Conservation (phyloP, 2,113 vertebrate species). For the Misgurnus anguillicaudatus region DNA sequence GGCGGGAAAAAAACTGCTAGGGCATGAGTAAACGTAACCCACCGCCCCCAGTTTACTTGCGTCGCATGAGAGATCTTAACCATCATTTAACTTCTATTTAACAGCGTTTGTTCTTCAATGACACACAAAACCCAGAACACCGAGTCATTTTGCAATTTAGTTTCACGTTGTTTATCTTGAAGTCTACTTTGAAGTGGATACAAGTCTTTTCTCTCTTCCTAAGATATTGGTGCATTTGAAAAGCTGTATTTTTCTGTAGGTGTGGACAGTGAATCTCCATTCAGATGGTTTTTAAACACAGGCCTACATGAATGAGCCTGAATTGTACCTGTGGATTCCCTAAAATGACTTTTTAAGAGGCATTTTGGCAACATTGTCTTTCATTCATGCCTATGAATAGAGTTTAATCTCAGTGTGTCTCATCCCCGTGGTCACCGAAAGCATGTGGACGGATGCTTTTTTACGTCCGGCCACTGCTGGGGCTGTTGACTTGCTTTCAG, state of each 20-base stretch:
- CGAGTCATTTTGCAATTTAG: too few relatives aligned
- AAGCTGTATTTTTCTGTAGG: slow-evolving; percentile 9
- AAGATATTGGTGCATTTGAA: not conserved
- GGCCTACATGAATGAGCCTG: slow-evolving; percentile 40
- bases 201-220: not conserved
- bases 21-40: slow-evolving; percentile 18
- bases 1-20: slow-evolving; percentile 40
- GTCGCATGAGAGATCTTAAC: not conserved
- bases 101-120: too few relatives aligned
- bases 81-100: too few relatives aligned
- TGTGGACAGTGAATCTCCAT: not conserved
- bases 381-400: slow-evolving; percentile 78
- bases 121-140: too few relatives aligned
- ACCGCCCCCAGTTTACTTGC: not conserved
- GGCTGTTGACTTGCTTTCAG: slow-evolving; percentile 69
- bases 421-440: slow-evolving; percentile 71
- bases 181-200: not conserved
- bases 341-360: slow-evolving; percentile 63
- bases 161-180: not conserved
- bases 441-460: slow-evolving; percentile 75
- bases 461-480: slow-evolving; percentile 67
- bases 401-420: slow-evolving; percentile 66
- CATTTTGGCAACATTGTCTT: slow-evolving; percentile 65
- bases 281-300: slow-evolving; percentile 37
- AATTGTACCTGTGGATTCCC: slow-evolving; percentile 71